Conservation (phyloP, 2,888 invertebrate genomes). For the Gastrophysa polygoni region DNA sequence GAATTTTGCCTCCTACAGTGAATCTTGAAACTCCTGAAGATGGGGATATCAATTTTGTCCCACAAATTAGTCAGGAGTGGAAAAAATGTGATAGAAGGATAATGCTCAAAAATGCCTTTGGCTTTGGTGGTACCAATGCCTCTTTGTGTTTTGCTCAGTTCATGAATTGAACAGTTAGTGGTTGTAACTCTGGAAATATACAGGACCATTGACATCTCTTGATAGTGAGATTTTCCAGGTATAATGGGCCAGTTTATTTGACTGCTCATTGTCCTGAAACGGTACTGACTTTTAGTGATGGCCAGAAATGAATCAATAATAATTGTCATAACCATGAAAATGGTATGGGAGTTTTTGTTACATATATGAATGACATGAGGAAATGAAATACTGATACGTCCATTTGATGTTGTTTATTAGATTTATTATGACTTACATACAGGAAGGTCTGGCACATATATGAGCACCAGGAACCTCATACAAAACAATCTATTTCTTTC, state of each 20-base stretch:
- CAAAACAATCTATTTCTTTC: conserved; percentile 51
- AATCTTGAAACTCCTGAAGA: conserved; percentile 78
- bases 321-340: no score
- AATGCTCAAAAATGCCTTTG: conserved; percentile 96
- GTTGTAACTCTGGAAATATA: no score
- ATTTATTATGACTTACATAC: conserved; percentile 48
- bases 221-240: no score
- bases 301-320: no score
- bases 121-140: conserved; percentile 98
- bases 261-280: no score
- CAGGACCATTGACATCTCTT: no score
- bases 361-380: no score
- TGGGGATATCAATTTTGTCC: conserved; percentile 72
- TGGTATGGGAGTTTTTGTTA: no score
- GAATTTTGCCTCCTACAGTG: conserved; percentile 83
- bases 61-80: conserved; percentile 66
- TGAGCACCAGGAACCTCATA: conserved; percentile 40
- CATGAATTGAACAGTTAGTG: conserved; percentile 18
- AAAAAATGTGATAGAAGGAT: conserved; percentile 62
- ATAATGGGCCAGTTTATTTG: no score
- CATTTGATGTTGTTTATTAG: conserved; percentile 35
- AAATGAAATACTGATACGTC: conserved; percentile 9
- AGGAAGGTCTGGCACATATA: conserved; percentile 41
- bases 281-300: no score
- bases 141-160: conserved; percentile 72